Percentiles rank a stretch among this genome's conserved stretches.
phyloP scores from a whole-genome alignment of 2,797 vertebrate species.

The Cryptoblepharus egeriae region DNA sequence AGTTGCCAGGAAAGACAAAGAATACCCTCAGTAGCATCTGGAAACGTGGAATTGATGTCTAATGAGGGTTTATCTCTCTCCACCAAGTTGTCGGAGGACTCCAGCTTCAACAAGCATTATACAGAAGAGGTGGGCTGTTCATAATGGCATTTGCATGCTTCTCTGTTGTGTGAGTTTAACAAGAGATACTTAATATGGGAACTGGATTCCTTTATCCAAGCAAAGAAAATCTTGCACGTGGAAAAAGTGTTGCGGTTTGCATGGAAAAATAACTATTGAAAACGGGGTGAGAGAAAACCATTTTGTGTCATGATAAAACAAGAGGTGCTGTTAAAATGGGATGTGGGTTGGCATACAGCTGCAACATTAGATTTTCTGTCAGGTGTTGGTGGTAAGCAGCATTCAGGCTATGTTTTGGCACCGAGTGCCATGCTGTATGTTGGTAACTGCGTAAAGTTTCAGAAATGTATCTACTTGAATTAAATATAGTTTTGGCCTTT shows the following conservation, averaged over 20 bases:
- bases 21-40: neutral
- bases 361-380: neutral
- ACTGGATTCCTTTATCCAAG: neutral
- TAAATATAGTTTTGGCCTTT: no score
- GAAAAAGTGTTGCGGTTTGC: no score
- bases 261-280: neutral
- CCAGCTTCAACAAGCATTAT: neutral
- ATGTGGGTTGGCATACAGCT: neutral
- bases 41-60: neutral
- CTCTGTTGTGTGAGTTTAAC: neutral
- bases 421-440: neutral
- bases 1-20: neutral
- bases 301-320: neutral
- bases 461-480: neutral
- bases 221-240: neutral
- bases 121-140: conserved; percentile 14
- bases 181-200: neutral
- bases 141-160: neutral
- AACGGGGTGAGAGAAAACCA: neutral
- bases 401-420: neutral
- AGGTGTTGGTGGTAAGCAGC: neutral
- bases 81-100: neutral
- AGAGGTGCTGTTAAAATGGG: no score
- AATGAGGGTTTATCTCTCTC: neutral
- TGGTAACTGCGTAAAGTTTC: neutral